These are phyloP conservation scores for Drosophila asahinai DNA, from an alignment of 1,140 invertebrate genomes.

Conservation along the genomic window DNA sequence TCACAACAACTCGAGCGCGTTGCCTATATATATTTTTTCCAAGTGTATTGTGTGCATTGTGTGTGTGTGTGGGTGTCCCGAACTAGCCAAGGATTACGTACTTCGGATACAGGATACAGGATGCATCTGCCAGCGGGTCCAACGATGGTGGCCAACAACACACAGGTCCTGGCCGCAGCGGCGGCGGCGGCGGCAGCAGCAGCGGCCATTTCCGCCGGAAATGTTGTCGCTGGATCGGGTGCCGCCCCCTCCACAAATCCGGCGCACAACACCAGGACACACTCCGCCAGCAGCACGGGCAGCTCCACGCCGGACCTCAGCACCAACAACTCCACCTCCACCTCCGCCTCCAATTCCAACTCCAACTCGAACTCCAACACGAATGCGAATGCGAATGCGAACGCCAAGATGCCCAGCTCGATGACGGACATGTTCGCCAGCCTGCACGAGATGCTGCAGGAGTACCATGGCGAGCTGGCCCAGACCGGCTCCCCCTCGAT, in stretches of 20 bases:
- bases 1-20: neutral
- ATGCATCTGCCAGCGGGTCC: constrained; percentile 83
- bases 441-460: constrained; percentile 92
- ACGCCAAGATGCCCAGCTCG: constrained; percentile 85
- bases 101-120: constrained; percentile 14
- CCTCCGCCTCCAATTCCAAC: constrained; percentile 30
- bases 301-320: constrained; percentile 76
- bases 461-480: constrained; percentile 95
- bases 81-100: constrained; percentile 5
- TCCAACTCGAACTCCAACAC: constrained; percentile 6
- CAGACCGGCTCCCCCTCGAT: constrained; percentile 96
- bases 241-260: constrained; percentile 17
- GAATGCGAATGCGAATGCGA: constrained; percentile 14
- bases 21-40: constrained; percentile 1
- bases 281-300: constrained; percentile 78
- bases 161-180: constrained; percentile 67
- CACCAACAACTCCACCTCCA: constrained; percentile 47
- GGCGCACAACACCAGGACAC: constrained; percentile 64
- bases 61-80: neutral
- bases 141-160: constrained; percentile 79
- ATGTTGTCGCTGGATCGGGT: neutral
- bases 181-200: constrained; percentile 74
- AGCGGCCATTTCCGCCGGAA: constrained; percentile 46
- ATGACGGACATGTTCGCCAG: constrained; percentile 90
- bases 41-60: neutral